Conservation (phyloP, 1,140 invertebrate genomes). For the Colletes gigas region DNA sequence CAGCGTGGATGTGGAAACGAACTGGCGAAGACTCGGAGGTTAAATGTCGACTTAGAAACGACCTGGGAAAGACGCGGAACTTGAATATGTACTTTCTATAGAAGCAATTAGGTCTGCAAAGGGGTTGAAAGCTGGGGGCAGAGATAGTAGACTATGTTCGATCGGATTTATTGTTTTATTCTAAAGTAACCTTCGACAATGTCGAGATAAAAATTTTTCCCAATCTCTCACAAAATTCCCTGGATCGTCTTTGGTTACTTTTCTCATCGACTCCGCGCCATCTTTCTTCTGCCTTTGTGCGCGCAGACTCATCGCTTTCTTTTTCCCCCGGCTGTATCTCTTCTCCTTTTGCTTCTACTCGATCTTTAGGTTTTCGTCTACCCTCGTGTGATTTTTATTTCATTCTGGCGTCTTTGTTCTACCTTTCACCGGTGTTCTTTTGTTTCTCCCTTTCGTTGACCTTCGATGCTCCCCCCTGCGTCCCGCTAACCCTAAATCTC, state of each 20-base stretch:
- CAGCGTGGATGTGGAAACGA: no score
- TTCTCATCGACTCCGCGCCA: background rate
- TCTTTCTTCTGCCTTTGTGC: background rate
- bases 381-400: constrained; percentile 34
- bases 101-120: no score
- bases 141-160: no score
- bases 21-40: no score
- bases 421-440: background rate
- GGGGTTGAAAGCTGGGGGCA: background rate
- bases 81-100: background rate
- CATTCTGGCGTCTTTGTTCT: background rate
- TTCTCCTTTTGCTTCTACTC: constrained; percentile 10
- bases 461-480: background rate
- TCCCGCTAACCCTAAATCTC: background rate
- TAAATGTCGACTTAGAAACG: no score
- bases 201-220: background rate
- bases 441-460: background rate
- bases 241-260: constrained; percentile 1
- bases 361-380: constrained; percentile 10
- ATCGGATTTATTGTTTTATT: no score
- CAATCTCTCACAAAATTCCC: background rate
- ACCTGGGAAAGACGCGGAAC: no score
- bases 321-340: background rate
- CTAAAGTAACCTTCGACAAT: no score
- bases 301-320: background rate